Evolutionary conservation across 35 echinoderm and acorn worm species (phyloP), one percentile per base, ranked within the genome.

Genomic region (Apostichopus californicus): DNA sequence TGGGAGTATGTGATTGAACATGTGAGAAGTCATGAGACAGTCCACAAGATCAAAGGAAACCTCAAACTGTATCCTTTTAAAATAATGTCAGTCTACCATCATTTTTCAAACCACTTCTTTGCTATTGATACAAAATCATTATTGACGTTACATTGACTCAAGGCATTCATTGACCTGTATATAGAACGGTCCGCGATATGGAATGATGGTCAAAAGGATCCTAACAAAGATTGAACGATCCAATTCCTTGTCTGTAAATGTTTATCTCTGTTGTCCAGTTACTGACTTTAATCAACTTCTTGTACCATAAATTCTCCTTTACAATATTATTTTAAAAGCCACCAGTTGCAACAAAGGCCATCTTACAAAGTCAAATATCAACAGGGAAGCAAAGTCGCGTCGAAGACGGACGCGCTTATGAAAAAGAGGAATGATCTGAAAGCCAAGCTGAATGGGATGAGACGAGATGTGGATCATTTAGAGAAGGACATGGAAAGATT

Each of bases 1-100:
- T 91, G 89, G 89, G 89, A 91, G 77, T 91, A 91, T 91, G 89
- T 91, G 21, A 57, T 79, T 3, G 72, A 91, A 6, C 89, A 91
- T 78, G 52, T 79, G 9, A 21, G 73, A 55, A n/a, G 4, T 66
- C 72, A 54, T 7, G n/a, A 91, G 56, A 91, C 73, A 1, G 89
- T 91, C 5, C 89, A 91, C 56, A 56, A 14, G 2, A 52, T 91
- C n/a, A 91, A 77, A 59, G 89, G 89, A 0, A 91, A 91, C 77
- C 9, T 91, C 8, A 77, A 54, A 24, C 89, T 91, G 89, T 91
- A 91, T 91, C 89, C 89, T 91, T 91, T 54, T 4, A 46, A 46
- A 46, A 46, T 46, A 46, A 46, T 46, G 34, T 46, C 24, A 25
- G 24, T 25, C 34, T 46, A 46, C 34, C 3, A 3, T 1, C 34